Conservation (phyloP, 2,888 invertebrate genomes). For the Amiota minor region DNA sequence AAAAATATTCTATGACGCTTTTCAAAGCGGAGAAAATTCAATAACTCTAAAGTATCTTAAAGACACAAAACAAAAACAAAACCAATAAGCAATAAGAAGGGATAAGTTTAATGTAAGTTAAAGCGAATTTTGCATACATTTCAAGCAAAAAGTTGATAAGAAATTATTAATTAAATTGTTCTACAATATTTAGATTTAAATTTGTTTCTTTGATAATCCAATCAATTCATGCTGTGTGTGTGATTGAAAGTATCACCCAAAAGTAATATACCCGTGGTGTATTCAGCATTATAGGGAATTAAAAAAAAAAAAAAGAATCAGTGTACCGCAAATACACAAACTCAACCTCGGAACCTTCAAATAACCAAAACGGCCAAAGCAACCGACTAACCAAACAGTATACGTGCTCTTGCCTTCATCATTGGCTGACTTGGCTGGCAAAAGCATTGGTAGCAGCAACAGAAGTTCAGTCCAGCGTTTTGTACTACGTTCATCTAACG, state of each 20-base stretch:
- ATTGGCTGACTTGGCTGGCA: not conserved
- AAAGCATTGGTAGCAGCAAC: not conserved
- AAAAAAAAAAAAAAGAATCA: not conserved
- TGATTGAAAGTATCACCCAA: no score
- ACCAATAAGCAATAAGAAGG: not conserved
- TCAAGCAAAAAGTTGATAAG: no score
- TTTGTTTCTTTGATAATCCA: no score
- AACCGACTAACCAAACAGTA: no score
- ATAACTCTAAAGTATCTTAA: slow-evolving; percentile 27
- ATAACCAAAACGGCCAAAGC: no score
- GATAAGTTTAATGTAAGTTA: no score
- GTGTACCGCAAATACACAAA: slow-evolving; percentile 10
- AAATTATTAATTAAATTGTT: no score
- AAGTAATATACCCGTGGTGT: no score
- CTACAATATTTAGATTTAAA: no score
- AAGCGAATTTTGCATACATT: no score
- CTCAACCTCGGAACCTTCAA: not conserved
- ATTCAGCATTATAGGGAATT: not conserved
- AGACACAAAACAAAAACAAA: slow-evolving; percentile 15
- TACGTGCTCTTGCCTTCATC: no score
- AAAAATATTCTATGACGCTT: not conserved
- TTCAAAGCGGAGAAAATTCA: slow-evolving; percentile 27
- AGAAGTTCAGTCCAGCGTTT: not conserved
- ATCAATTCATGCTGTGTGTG: no score
- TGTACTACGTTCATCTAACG: not conserved